Evolutionary conservation across 1,140 invertebrate genomes (phyloP), one percentile per base, ranked within the genome.

Genomic region (Pseudomyrmex dendroicus): DNA sequence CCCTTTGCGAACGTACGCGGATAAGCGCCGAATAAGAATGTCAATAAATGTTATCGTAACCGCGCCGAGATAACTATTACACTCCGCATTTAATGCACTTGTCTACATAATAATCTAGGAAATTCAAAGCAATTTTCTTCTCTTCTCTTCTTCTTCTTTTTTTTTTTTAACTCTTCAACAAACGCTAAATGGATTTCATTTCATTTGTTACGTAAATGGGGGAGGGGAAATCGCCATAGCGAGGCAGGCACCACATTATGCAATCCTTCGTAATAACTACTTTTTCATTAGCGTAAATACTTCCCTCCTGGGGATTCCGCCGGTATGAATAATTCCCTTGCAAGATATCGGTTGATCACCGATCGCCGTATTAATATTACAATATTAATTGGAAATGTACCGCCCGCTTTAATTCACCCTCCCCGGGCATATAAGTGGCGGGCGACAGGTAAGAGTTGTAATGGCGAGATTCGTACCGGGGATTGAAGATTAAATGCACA

Each of bases 1-100:
- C 84, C 59, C 86, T 83, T 83, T 35, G 35, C 35, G 78, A 64
- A 20, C 68, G 25, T 10, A 82, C 13, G n/a, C 25, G 72, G 22
- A 63, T 59, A 86, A 54, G 25, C 8, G 22, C 15, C 46, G 76
- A 44, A 80, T 61, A 9, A 80, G 68, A 72, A 56, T 80, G 5
- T 59, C 15, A 57, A 76, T 73, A 72, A 76, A 61, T 46, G 52
- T 57, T 25, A 10, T 20, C 12, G 64, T 70, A 25, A 50, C 15
- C 20, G 20, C 64, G 44, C 5, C 9, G 9, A 77, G 4, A 20
- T 13, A 44, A 35, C 35, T 25, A 17, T 44, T 35, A 2, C 35
- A 25, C n/a, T 10, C 35, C 35, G 48, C 73, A 9, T 17, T 17
- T 20, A 22, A 72, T 12, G n/a, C 25, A 54, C 13, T 77, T 25